These are phyloP conservation scores for Poeciliopsis infans DNA, from an alignment of 2,797 vertebrate genomes.

Conservation along the genomic window DNA sequence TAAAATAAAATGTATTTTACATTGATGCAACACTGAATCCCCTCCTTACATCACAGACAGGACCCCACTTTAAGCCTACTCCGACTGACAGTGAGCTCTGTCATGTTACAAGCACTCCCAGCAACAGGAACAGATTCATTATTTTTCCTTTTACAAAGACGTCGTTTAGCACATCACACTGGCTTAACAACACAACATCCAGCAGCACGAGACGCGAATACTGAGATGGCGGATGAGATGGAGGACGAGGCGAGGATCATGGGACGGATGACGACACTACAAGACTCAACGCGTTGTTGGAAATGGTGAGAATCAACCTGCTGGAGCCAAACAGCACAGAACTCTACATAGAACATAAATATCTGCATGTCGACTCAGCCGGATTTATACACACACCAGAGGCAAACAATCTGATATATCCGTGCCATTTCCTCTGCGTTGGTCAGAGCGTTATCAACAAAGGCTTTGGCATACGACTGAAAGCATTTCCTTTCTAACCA, in stretches of 20 bases:
- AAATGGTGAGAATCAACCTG: slow-evolving; percentile 14
- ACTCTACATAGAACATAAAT: slow-evolving; percentile 57
- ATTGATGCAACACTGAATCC: slow-evolving; percentile 49
- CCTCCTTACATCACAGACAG: slow-evolving; percentile 26
- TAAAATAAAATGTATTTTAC: slow-evolving; percentile 31
- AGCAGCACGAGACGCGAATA: slow-evolving; percentile 79
- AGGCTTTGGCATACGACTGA: slow-evolving; percentile 59
- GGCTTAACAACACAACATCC: slow-evolving; percentile 73
- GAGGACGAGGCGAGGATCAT: slow-evolving; percentile 47
- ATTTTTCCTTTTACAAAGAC: slow-evolving; percentile 45
- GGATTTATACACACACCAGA: slow-evolving; percentile 40
- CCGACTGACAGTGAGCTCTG: slow-evolving; percentile 26
- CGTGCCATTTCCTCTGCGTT: slow-evolving; percentile 50
- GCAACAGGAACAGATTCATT: slow-evolving; percentile 11
- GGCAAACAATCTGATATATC: slow-evolving; percentile 43
- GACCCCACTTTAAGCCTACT: slow-evolving; percentile 12
- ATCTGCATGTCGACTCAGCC: slow-evolving; percentile 37
- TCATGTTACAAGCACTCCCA: slow-evolving; percentile 23
- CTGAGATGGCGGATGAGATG: slow-evolving; percentile 53
- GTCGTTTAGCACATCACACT: slow-evolving; percentile 66
- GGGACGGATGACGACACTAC: slow-evolving; percentile 36
- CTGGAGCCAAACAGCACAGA: slow-evolving; percentile 47
- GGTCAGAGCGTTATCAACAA: slow-evolving; percentile 35
- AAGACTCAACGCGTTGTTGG: slow-evolving; percentile 29
- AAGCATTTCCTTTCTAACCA: slow-evolving; percentile 30